Evolutionary conservation across 2,888 invertebrate genomes (phyloP), one percentile per base, ranked within the genome.

Genomic region (Bhutanitis thaidina): DNA sequence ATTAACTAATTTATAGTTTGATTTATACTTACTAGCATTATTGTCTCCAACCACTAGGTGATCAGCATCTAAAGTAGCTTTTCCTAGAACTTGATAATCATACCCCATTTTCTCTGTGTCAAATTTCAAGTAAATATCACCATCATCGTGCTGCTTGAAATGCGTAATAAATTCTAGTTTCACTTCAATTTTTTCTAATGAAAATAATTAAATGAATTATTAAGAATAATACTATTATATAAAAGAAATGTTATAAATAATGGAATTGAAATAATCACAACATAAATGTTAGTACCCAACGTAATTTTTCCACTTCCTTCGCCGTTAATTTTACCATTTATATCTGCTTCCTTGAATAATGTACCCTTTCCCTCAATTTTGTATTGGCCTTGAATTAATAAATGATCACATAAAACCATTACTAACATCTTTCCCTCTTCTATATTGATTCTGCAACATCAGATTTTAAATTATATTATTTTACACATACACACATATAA

Each of bases 1-100:
- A 20, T 3, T 20, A 20, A 20, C 2, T 3, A 20, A 20, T 20
- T 20, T 20, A n/a, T 30, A 9, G 2, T 9, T 30, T n/a, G 20
- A 35, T 27, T 13, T 3, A 13, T 1, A 56, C 51, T 53, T 48
- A 53, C 67, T 64, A 8, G 60, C 43, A 39, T 65, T 58, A 9
- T 44, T 37, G 7, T 44, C 49, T 2, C 61, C 64, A 12, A 61
- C 4, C 15, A 48, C 47, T 4, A 65, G 20, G 3, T 54, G 54
- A 16, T 61, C 53, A 1, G 58, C 54, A 1, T 29, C 29, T 32
- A 67, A 62, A 0, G 43, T 27, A 32, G 59, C 57, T 13, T 61
- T 60, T 14, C 60, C 61, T 2, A 63, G 41, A 8, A 62, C 47
- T n/a, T 59, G 32, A n/a, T 43, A 43, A 12, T 15, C 32, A 15